Evolutionary conservation across 2,888 invertebrate species (phyloP), one percentile per base, ranked within the genome.

Genomic region (Globia sparganii): DNA sequence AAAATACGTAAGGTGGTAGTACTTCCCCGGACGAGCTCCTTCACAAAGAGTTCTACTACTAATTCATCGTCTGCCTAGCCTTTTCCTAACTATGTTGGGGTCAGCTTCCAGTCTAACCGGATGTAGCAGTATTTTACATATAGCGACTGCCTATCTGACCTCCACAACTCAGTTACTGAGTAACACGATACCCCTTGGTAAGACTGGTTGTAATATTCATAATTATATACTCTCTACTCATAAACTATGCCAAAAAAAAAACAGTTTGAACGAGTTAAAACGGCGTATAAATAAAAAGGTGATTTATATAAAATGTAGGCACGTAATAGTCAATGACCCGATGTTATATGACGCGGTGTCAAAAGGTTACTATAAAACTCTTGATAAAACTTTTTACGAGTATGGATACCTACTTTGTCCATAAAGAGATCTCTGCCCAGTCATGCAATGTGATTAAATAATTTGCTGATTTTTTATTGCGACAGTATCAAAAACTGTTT

Each of bases 281-380:
- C 53, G 13, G 62, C 75, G 40, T 67, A 31, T 49, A 73, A 72
- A 74, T 58, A 28, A 31, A 61, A 66, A 73, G 37, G 34, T 37
- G 53, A 80, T 53, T 9, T 40, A 53, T 1, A 18, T 53, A 53
- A 58, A 67, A 64, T 2, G 1, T 68, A 40, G 46, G 40, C 31
- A 59, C 9, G 18, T 28, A 15, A 56, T 8, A 61, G 77, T 67
- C 70, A 82, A 46, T 18, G 83, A 77, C 70, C 49, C 3, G 28
- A 6, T 21, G 21, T 49, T 40, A 53, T 37, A 1, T 25, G 31
- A 46, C 9, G 53, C n/a, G 21, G 43, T 53, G 31, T 69, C 68
- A 78, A 75, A 68, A 75, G 59, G 81, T 75, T 53, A 67, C 46
- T 49, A 43, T 4, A 34, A 11, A 53, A 21, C 67, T 25, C 34